A percentile compares a stretch with the other conserved stretches of the same genome.
Conservation (phyloP, 2,797 vertebrate genomes). For the Sarcophilus harrisii region DNA sequence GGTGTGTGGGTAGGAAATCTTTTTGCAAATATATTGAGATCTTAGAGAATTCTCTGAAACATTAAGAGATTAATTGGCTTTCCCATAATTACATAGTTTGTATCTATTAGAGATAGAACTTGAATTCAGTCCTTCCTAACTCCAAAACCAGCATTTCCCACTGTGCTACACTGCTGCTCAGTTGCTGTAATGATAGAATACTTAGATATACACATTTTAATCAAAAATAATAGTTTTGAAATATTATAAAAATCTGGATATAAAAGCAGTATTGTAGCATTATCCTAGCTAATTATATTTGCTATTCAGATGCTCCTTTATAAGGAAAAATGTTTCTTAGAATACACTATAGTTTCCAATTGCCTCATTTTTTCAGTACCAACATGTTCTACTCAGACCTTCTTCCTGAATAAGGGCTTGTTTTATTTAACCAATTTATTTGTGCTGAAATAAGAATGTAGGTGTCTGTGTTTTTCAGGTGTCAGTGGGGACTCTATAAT, state of each 20-base stretch:
- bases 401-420: constrained; percentile 52
- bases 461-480: constrained; percentile 5
- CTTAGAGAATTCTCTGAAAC: background rate
- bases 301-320: constrained; percentile 33
- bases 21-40: constrained; percentile 50
- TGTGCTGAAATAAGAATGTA: constrained; percentile 40
- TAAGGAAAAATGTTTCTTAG: background rate
- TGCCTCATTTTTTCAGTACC: constrained; percentile 17
- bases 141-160: background rate
- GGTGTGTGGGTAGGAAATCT: background rate
- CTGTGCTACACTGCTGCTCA: background rate
- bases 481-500: constrained; percentile 21
- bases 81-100: background rate
- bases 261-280: constrained; percentile 7
- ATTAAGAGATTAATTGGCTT: background rate
- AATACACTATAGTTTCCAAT: background rate
- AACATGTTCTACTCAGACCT: constrained; percentile 42
- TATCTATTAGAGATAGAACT: background rate
- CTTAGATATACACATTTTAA: background rate
- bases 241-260: constrained; percentile 4
- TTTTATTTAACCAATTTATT: constrained; percentile 40
- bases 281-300: constrained; percentile 10
- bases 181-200: background rate
- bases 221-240: constrained; percentile 53
- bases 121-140: background rate